Evolutionary conservation across 2,113 vertebrate species (phyloP).

Genomic region (Alexandromys fortis): DNA sequence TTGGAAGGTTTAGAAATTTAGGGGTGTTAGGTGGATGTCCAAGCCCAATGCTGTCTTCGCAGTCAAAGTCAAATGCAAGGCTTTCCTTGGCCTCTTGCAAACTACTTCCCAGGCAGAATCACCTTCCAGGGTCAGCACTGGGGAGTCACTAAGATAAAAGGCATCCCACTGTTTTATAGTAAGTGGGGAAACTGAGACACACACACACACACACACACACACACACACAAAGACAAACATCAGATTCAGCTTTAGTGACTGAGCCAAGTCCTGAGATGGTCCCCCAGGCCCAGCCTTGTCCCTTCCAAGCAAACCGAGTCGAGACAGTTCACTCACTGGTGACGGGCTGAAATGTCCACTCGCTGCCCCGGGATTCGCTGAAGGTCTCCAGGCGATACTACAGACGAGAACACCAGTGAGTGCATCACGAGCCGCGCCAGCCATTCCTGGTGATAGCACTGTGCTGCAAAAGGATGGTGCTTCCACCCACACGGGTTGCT

Average conservation of each 20-base stretch:
- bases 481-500: neutral
- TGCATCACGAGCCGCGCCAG: rapidly evolving
- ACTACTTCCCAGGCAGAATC: neutral
- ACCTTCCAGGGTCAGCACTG: neutral
- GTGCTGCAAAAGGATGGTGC: neutral
- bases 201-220: too few species aligned
- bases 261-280: neutral
- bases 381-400: conserved; percentile 92
- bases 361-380: conserved; percentile 89
- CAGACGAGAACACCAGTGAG: neutral
- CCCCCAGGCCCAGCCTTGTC: neutral
- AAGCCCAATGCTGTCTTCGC: neutral
- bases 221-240: too few species aligned
- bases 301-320: neutral
- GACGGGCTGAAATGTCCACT: conserved; percentile 89
- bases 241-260: neutral
- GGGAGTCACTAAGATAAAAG: neutral
- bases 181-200: neutral
- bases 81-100: neutral
- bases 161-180: neutral
- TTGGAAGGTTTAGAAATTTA: neutral
- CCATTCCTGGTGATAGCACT: neutral
- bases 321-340: conserved; percentile 75
- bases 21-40: neutral
- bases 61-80: neutral